Evolutionary conservation across 2,888 invertebrate genomes (phyloP).

Genomic region (Seladonia tumulorum): DNA sequence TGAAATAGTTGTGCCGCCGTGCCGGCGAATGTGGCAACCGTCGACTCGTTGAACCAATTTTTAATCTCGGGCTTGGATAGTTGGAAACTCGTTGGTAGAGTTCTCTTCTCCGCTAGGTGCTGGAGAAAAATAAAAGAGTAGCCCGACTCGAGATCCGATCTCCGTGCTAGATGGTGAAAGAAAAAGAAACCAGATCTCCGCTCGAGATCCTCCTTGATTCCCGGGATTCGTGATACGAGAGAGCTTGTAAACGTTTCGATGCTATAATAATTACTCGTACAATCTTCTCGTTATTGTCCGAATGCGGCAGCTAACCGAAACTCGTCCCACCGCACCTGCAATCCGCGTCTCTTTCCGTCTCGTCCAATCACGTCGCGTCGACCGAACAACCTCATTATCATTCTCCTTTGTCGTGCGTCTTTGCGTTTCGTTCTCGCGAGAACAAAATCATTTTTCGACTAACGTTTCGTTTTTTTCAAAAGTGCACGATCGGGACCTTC

Average conservation of each 20-base stretch:
- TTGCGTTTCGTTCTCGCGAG: not conserved
- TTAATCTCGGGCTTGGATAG: slow-evolving; percentile 17
- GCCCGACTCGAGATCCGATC: slow-evolving; percentile 3
- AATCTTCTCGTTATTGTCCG: slow-evolving; percentile 64
- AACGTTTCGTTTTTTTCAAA: not conserved
- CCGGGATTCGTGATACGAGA: slow-evolving; percentile 49
- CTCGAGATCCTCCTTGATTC: slow-evolving; percentile 55
- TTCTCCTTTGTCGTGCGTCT: not conserved
- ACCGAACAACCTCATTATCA: not conserved
- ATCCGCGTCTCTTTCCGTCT: not conserved
- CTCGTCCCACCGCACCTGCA: slow-evolving; percentile 1
- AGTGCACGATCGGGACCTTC: too few species aligned
- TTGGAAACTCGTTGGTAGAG: slow-evolving; percentile 28
- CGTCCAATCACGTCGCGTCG: not conserved
- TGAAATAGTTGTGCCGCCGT: slow-evolving; percentile 7
- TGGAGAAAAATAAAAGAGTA: slow-evolving; percentile 33
- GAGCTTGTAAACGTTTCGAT: slow-evolving; percentile 53
- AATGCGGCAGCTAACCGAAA: slow-evolving; percentile 60
- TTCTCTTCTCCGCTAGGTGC: slow-evolving; percentile 9
- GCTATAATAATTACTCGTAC: slow-evolving; percentile 57
- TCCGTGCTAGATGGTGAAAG: slow-evolving; percentile 16
- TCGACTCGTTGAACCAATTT: slow-evolving; percentile 17
- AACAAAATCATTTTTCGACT: not conserved
- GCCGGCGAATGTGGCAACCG: not conserved
- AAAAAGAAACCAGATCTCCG: slow-evolving; percentile 28